A percentile compares a stretch with the other conserved stretches of the same genome.
Conservation (phyloP, 2,797 vertebrate species). For the Malurus leucopterus region DNA sequence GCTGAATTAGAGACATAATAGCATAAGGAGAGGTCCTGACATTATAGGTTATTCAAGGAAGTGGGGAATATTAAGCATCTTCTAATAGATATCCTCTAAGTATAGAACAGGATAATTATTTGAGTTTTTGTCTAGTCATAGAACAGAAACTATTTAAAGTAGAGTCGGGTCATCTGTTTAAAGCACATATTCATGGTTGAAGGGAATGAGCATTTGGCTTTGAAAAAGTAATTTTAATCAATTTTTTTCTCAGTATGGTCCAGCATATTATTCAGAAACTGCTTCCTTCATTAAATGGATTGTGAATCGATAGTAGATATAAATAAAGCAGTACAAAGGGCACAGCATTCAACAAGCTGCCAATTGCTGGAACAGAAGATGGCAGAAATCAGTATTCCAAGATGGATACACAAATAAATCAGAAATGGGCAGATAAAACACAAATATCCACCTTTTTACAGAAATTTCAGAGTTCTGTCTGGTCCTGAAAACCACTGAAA, state of each 20-base stretch:
- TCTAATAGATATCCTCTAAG: conserved; percentile 24
- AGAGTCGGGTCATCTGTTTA: conserved; percentile 21
- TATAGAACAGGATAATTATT: conserved; percentile 31
- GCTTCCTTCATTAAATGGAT: conserved; percentile 63
- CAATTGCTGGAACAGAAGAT: neutral
- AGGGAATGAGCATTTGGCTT: conserved; percentile 1
- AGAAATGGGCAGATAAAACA: neutral
- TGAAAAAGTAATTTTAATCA: conserved; percentile 46
- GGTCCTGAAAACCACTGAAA: neutral
- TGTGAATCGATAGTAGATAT: conserved; percentile 59
- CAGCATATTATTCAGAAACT: conserved; percentile 48
- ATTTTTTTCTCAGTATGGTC: conserved; percentile 28
- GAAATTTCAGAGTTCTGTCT: neutral
- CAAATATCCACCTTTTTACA: neutral
- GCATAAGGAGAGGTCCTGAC: neutral
- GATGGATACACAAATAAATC: neutral
- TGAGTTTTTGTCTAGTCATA: conserved; percentile 45
- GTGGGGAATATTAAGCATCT: neutral
- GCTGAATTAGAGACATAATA: neutral
- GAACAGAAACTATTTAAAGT: conserved; percentile 56
- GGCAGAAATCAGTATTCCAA: neutral
- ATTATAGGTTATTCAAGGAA: conserved; percentile 1
- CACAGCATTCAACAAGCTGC: conserved; percentile 44
- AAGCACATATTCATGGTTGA: conserved; percentile 36
- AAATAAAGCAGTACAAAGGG: conserved; percentile 49